These are phyloP conservation scores for Agriotes lineatus DNA, from an alignment of 2,888 invertebrate species.

Conservation along the genomic window DNA sequence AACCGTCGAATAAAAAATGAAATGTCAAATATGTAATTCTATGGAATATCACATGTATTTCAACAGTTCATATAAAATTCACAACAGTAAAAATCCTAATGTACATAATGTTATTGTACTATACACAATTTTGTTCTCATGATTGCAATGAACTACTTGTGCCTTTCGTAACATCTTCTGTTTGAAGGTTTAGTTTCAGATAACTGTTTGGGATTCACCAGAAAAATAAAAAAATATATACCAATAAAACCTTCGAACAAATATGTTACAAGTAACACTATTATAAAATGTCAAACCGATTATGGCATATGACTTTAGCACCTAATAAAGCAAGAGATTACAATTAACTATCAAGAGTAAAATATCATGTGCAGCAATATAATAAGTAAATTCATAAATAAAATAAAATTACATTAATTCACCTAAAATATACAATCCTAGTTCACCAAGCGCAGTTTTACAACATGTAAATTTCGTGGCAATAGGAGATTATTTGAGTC, in stretches of 20 bases:
- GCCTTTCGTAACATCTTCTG: no score
- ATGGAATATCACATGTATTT: constrained; percentile 40
- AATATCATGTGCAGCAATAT: background rate
- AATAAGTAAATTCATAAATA: background rate
- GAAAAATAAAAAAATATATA: no score
- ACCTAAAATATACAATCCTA: background rate
- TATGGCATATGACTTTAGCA: constrained; percentile 11
- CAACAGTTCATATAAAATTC: constrained; percentile 38
- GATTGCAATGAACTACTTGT: no score
- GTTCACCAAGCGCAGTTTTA: background rate
- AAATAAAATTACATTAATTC: background rate
- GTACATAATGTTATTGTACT: constrained; percentile 28
- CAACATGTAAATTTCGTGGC: background rate
- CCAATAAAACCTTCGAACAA: no score
- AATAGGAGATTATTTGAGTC: background rate
- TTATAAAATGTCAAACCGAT: background rate
- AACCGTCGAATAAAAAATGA: no score
- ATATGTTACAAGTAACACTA: no score
- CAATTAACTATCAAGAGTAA: background rate
- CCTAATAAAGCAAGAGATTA: constrained; percentile 18
- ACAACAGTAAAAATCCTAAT: constrained; percentile 40
- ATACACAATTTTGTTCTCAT: constrained; percentile 16
- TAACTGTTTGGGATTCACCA: no score
- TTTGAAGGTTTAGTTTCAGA: no score
- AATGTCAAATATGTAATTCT: background rate